phyloP scores from a whole-genome alignment of 2,888 invertebrate species.

The Phortica okadai region DNA sequence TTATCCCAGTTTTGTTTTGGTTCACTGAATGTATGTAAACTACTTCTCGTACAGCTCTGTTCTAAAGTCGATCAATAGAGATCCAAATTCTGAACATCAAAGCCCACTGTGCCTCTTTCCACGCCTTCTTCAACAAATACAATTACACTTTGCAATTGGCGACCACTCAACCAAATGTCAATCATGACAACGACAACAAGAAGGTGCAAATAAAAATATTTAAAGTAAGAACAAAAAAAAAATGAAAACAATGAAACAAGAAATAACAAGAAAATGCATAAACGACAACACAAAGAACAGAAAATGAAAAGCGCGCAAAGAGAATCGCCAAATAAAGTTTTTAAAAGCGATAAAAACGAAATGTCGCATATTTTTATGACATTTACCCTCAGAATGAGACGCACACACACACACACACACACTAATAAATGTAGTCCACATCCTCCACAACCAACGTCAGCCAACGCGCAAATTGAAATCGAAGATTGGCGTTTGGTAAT shows the following conservation, averaged over 20 bases:
- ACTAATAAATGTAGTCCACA: not conserved
- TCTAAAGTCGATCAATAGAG: not conserved
- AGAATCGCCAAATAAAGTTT: conserved; percentile 70
- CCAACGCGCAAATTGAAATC: conserved; percentile 60
- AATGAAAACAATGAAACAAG: conserved; percentile 35
- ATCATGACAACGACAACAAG: conserved; percentile 60
- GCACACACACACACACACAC: conserved; percentile 25
- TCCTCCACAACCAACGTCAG: conserved; percentile 32
- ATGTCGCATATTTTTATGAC: conserved; percentile 78
- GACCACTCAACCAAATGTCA: conserved; percentile 68
- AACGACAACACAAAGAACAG: conserved; percentile 33
- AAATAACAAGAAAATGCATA: conserved; percentile 33
- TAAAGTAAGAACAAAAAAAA: conserved; percentile 44
- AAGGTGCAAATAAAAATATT: conserved; percentile 71
- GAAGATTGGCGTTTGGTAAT: conserved; percentile 39
- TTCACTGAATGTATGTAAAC: too few relatives aligned
- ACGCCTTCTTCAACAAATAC: conserved; percentile 12
- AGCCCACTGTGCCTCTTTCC: conserved; percentile 33
- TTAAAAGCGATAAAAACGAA: conserved; percentile 77
- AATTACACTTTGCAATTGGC: conserved; percentile 52
- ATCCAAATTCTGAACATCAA: not conserved
- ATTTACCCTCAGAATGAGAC: conserved; percentile 55
- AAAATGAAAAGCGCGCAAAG: conserved; percentile 41
- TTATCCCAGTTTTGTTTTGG: too few relatives aligned
- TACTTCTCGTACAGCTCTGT: too few relatives aligned